phyloP scores from a whole-genome alignment of 2,888 invertebrate species.

The Chrysopilus asiliformis region DNA sequence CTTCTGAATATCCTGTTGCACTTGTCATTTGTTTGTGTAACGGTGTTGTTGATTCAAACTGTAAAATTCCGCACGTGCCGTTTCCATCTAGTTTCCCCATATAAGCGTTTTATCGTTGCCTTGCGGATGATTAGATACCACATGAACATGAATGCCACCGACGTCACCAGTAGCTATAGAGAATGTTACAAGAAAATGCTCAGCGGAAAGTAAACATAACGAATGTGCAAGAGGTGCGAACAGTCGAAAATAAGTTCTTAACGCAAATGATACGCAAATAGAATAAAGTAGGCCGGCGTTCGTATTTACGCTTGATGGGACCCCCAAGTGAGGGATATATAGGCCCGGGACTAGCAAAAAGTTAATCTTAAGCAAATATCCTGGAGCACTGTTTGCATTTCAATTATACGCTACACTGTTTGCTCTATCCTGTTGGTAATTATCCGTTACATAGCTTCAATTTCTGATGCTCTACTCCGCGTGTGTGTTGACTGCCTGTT shows the following conservation, averaged over 20 bases:
- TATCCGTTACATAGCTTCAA: constrained; percentile 2
- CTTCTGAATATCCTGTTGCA: too few relatives aligned
- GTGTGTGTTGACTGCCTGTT: too few relatives aligned
- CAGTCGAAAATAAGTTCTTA: constrained; percentile 2
- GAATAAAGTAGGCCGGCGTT: constrained; percentile 9
- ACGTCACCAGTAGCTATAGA: not conserved
- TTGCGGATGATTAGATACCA: not conserved
- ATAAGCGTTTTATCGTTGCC: constrained; percentile 1
- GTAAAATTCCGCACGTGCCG: constrained; percentile 5
- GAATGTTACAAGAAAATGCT: not conserved
- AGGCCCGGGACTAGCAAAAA: constrained; percentile 10
- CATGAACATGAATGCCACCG: not conserved
- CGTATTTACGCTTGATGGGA: constrained; percentile 7
- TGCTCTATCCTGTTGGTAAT: constrained; percentile 13
- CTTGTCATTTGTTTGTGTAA: not conserved
- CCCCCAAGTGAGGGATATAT: too few relatives aligned
- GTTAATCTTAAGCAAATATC: constrained; percentile 21
- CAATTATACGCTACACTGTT: constrained; percentile 12
- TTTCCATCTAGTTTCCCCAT: not conserved
- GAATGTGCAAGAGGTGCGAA: not conserved
- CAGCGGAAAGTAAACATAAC: too few relatives aligned
- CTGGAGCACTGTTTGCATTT: constrained; percentile 16
- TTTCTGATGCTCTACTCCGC: too few relatives aligned
- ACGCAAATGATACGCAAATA: constrained; percentile 15
- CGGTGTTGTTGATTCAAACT: not conserved